Evolutionary conservation across 53 echinoderm and acorn worm species (phyloP).

Genomic region (Antedon mediterranea): DNA sequence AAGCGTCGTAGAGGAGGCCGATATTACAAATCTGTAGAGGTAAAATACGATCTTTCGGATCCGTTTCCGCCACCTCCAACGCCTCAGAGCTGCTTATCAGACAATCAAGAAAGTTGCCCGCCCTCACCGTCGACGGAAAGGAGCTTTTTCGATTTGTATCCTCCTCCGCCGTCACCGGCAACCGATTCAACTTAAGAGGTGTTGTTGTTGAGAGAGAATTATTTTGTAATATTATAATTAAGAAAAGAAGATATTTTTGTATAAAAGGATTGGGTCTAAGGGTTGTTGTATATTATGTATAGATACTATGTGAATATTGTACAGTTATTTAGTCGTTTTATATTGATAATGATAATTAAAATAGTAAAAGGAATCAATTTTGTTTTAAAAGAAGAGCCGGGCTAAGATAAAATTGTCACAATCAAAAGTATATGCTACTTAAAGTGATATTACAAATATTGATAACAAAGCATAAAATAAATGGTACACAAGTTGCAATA

Average conservation of each 20-base stretch:
- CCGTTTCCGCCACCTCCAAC: constrained; percentile 92
- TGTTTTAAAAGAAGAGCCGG: neutral
- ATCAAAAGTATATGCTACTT: too few relatives aligned
- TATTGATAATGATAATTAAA: neutral
- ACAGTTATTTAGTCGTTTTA: neutral
- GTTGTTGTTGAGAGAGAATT: neutral
- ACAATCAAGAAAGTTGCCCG: constrained; percentile 88
- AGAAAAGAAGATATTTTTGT: neutral
- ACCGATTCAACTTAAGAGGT: constrained; percentile 69
- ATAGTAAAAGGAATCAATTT: neutral
- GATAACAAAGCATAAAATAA: too few relatives aligned
- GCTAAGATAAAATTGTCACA: neutral
- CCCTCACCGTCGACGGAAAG: constrained; percentile 93
- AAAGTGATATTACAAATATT: too few relatives aligned
- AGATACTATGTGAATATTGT: neutral
- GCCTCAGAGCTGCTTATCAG: constrained; percentile 56
- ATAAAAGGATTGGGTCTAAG: neutral
- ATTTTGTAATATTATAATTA: neutral
- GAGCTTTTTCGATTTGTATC: constrained; percentile 90
- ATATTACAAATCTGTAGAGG: constrained; percentile 56
- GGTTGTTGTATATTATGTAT: neutral
- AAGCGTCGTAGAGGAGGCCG: constrained; percentile 41
- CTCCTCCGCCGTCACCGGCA: constrained; percentile 87
- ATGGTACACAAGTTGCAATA: too few relatives aligned
- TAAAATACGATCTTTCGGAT: constrained; percentile 52